A percentile compares a stretch with the other conserved stretches of the same genome.
These are phyloP conservation scores for Propithecus perrieri DNA, from an alignment of 2,797 vertebrate species.

Conservation along the genomic window DNA sequence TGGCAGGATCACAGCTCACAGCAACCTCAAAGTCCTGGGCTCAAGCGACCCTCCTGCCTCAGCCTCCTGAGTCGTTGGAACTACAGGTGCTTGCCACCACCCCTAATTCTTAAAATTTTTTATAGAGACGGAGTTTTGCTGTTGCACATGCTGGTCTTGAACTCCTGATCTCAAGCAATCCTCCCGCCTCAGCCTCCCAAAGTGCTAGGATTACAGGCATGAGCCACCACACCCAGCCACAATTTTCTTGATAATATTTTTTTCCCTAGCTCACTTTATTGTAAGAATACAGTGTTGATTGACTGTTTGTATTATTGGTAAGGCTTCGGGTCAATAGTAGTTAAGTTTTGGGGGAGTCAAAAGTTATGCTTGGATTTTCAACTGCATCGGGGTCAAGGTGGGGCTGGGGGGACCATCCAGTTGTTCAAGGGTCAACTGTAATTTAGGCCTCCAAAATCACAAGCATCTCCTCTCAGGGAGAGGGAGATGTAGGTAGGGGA, in stretches of 20 bases:
- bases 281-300: background rate
- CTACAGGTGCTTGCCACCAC: background rate
- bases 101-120: background rate
- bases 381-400: background rate
- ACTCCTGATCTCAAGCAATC: background rate
- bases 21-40: background rate
- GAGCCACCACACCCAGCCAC: background rate
- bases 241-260: background rate
- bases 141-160: background rate
- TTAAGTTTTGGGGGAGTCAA: background rate
- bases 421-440: background rate
- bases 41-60: background rate
- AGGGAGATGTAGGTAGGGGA: background rate
- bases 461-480: background rate
- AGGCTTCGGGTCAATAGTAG: background rate
- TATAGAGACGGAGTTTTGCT: background rate
- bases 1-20: background rate
- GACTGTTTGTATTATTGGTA: background rate
- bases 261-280: background rate
- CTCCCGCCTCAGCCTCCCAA: background rate
- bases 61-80: background rate
- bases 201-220: background rate
- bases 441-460: background rate
- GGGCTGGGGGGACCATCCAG: background rate
- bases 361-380: background rate